Evolutionary conservation across 1,140 invertebrate genomes (phyloP).

Genomic region (Saccostrea echinata): DNA sequence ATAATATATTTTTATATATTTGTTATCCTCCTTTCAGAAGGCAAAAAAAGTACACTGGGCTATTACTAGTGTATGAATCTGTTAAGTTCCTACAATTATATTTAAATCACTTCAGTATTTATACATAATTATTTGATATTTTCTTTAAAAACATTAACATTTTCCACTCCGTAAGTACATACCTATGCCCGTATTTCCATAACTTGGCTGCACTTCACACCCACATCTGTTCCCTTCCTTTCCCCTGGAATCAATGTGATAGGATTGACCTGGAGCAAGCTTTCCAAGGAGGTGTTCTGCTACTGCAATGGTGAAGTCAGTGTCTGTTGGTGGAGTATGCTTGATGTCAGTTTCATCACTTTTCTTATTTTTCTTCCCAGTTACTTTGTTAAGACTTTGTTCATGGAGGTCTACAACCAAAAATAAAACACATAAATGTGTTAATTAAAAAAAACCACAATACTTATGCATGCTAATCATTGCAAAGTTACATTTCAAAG

Average conservation of each 20-base stretch:
- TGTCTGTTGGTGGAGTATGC: background rate
- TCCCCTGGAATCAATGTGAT: background rate
- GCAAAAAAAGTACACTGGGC: too few species aligned
- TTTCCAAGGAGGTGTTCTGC: slow-evolving; percentile 43
- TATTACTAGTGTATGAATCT: too few species aligned
- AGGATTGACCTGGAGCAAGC: slow-evolving; percentile 38
- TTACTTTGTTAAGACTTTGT: slow-evolving; percentile 32
- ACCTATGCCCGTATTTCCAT: slow-evolving; percentile 37
- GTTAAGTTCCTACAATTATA: too few species aligned
- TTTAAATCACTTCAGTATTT: too few species aligned
- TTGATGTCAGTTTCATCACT: too few species aligned
- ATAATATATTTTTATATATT: too few species aligned
- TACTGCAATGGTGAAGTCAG: background rate
- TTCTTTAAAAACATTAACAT: too few species aligned
- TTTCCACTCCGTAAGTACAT: background rate
- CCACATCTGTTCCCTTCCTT: slow-evolving; percentile 29
- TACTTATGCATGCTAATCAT: background rate
- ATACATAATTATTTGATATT: too few species aligned
- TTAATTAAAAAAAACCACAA: background rate
- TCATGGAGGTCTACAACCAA: slow-evolving; percentile 25
- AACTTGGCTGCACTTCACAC: background rate
- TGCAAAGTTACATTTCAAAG: background rate
- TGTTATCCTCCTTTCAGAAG: too few species aligned
- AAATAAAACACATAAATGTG: too few species aligned
- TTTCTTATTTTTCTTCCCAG: too few species aligned